A percentile compares a stretch with the other conserved stretches of the same genome.
Evolutionary conservation across 2,113 vertebrate species (phyloP).

Genomic region (Hippocampus abdominalis): DNA sequence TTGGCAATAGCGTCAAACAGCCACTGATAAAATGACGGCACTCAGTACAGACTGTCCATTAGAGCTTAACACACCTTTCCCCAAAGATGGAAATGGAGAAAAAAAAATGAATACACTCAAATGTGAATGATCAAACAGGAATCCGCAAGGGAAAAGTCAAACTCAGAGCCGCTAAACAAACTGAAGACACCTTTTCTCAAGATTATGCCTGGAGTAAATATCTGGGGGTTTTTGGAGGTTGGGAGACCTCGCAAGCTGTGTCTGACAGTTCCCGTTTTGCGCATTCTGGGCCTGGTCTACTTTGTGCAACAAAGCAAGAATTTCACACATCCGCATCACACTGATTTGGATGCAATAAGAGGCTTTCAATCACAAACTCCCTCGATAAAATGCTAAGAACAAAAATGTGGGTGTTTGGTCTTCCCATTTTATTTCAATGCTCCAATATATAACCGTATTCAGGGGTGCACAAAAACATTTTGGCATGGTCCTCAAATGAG

Average conservation of each 20-base stretch:
- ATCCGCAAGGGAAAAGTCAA: constrained; percentile 42
- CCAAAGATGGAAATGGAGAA: constrained; percentile 23
- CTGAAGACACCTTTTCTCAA: constrained; percentile 42
- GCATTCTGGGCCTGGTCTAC: constrained; percentile 33
- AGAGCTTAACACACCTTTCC: constrained; percentile 37
- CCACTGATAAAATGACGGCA: too few species aligned
- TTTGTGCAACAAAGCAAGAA: constrained; percentile 56
- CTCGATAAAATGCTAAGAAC: constrained; percentile 56
- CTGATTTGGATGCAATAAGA: constrained; percentile 39
- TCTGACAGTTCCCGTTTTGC: constrained; percentile 55
- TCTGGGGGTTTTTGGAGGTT: constrained; percentile 31
- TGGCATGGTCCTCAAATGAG: too few species aligned
- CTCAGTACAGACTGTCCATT: constrained; percentile 22
- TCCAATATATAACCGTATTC: neutral
- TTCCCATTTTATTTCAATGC: constrained; percentile 42
- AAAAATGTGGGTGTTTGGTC: constrained; percentile 42
- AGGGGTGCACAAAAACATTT: too few species aligned
- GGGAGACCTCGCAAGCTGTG: constrained; percentile 56
- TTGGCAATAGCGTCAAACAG: too few species aligned
- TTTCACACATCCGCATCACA: constrained; percentile 16
- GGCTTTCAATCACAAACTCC: constrained; percentile 61
- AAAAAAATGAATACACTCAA: constrained; percentile 22
- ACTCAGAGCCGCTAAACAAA: constrained; percentile 45
- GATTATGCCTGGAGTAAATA: constrained; percentile 63
- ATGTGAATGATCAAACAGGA: constrained; percentile 40